These are phyloP conservation scores for Aethina tumida DNA, from an alignment of 1,140 invertebrate species.

Conservation along the genomic window DNA sequence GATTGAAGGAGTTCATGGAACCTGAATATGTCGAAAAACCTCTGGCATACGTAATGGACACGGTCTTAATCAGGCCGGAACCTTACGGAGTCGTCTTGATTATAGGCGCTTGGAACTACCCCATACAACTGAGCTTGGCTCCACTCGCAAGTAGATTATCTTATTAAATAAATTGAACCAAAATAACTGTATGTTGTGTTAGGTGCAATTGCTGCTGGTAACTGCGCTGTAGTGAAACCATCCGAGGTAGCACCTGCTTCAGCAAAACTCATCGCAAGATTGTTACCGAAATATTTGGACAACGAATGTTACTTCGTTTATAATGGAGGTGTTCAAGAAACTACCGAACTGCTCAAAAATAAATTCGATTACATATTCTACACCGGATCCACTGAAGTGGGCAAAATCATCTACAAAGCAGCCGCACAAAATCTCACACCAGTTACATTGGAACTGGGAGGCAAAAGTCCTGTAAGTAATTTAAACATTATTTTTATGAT, in stretches of 20 bases:
- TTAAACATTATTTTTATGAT: neutral
- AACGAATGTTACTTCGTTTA: constrained; percentile 56
- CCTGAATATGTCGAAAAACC: constrained; percentile 55
- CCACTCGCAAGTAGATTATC: constrained; percentile 42
- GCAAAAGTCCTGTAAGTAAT: constrained; percentile 58
- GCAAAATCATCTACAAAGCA: constrained; percentile 80
- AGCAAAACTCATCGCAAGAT: constrained; percentile 60
- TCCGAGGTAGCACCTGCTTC: constrained; percentile 76
- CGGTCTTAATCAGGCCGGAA: constrained; percentile 49
- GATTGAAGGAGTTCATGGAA: constrained; percentile 58
- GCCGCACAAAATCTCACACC: constrained; percentile 88
- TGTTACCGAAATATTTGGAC: constrained; percentile 85
- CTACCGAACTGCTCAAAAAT: constrained; percentile 75
- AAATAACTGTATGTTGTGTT: too few relatives aligned
- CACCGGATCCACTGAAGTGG: constrained; percentile 81
- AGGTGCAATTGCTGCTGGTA: constrained; percentile 84
- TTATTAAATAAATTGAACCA: too few relatives aligned
- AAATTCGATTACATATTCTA: constrained; percentile 97
- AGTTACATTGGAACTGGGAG: constrained; percentile 88
- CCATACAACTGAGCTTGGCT: constrained; percentile 67
- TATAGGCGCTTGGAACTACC: constrained; percentile 97
- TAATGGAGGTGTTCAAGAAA: constrained; percentile 73
- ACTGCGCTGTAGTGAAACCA: constrained; percentile 91
- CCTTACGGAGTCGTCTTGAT: constrained; percentile 84
- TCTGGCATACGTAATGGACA: constrained; percentile 58